Evolutionary conservation across 2,888 invertebrate genomes (phyloP), one percentile per base, ranked within the genome.

Genomic region (Drosophila quinaria): DNA sequence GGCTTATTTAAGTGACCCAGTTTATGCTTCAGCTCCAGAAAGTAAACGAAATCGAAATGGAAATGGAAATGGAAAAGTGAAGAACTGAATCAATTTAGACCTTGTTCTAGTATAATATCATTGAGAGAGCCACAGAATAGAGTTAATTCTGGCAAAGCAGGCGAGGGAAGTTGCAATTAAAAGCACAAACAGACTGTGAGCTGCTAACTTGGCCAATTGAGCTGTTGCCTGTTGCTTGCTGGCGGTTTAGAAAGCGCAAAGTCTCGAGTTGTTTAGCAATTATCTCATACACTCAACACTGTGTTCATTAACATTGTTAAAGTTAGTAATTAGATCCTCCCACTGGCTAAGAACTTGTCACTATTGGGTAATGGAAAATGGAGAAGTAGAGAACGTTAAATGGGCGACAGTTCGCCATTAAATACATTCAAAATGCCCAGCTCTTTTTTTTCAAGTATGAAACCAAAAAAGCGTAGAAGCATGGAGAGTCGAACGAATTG

Each of bases 161-260:
- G 15, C 55, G 59, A 66, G 56, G 39, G 55, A 54, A 46, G 54
- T 22, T 25, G 66, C 62, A 81, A 78, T 82, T 81, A 83, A 76
- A 74, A 68, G 49, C 60, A 39, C 46, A 80, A 83, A 66, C 65
- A 80, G 82, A 80, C 66, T 79, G 77, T 76, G 69, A 64, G 79
- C 49, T 25, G 60, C 55, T 56, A 68, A 75, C 46, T 74, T 70
- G 73, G 70, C 66, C 59, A 73, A 64, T 60, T 58, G 33, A 50
- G 51, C 19, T 55, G 49, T 44, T 60, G 56, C 19, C 17, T 41
- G 41, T 22, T 60, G 56, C 19, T n/a, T 41, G 41, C 31, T 33
- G 44, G 13, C 55, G 46, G 63, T 61, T 84, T 82, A 84, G 83
- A 81, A 83, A 83, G 82, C 81, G 84, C 79, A 70, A 78, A 80